These are phyloP conservation scores for Zaprionus ghesquierei DNA, from an alignment of 1,140 invertebrate species.

Conservation along the genomic window DNA sequence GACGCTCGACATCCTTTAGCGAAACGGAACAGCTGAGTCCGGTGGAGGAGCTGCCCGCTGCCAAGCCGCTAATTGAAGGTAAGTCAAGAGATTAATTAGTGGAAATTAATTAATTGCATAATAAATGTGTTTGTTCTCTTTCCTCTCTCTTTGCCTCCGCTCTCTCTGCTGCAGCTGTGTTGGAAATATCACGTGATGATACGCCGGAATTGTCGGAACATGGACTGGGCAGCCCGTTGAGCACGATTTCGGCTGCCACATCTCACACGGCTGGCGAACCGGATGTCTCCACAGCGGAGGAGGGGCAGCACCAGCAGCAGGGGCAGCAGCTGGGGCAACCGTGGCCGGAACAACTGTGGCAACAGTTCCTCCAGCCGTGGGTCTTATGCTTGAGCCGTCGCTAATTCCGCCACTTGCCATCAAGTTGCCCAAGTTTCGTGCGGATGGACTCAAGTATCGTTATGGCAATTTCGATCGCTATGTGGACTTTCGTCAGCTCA, in stretches of 20 bases:
- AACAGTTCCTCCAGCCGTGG: background rate
- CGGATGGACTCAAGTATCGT: conserved; percentile 91
- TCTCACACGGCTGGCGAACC: conserved; percentile 69
- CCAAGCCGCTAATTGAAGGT: conserved; percentile 61
- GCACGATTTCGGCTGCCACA: conserved; percentile 70
- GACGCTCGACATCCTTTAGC: conserved; percentile 77
- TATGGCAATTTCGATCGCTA: conserved; percentile 99
- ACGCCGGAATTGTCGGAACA: conserved; percentile 71
- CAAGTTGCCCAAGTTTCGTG: conserved; percentile 88
- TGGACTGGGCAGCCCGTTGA: conserved; percentile 65
- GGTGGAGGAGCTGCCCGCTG: conserved; percentile 52
- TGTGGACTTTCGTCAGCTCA: conserved; percentile 95
- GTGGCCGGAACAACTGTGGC: background rate
- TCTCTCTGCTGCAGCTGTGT: conserved; percentile 30
- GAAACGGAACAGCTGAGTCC: conserved; percentile 75
- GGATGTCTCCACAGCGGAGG: conserved; percentile 46
- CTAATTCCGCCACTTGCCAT: conserved; percentile 53
- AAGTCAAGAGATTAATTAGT: conserved; percentile 19
- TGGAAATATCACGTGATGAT: conserved; percentile 68
- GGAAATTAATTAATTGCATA: background rate
- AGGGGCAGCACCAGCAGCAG: background rate
- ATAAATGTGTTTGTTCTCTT: background rate
- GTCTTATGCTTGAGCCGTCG: conserved; percentile 54
- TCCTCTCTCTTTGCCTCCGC: background rate
- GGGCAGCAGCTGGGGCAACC: background rate